Conservation (phyloP, 2,888 invertebrate genomes). For the Entomobrya multifasciata region DNA sequence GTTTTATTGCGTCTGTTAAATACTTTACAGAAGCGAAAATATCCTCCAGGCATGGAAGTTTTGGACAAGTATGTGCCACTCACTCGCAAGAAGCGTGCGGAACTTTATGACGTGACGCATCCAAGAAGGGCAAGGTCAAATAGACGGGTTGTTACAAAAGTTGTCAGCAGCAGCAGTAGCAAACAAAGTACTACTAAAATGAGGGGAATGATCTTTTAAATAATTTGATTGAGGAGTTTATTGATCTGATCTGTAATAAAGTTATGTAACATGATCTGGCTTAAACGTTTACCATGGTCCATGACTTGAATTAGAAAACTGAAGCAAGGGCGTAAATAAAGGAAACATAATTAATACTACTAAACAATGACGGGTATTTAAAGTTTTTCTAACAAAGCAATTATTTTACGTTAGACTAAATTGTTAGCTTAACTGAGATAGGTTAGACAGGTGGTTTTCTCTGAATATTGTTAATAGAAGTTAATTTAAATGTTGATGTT, state of each 20-base stretch:
- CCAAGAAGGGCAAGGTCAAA: slow-evolving; percentile 63
- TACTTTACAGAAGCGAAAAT: slow-evolving; percentile 86
- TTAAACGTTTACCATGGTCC: too few species aligned
- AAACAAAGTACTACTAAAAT: slow-evolving; percentile 61
- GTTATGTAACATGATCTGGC: too few species aligned
- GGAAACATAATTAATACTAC: slow-evolving; percentile 25
- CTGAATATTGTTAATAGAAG: too few species aligned
- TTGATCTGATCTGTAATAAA: too few species aligned
- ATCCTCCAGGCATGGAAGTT: slow-evolving; percentile 86
- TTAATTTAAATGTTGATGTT: neutral
- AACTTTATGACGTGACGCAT: slow-evolving; percentile 66
- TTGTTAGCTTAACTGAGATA: too few species aligned
- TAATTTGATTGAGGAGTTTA: too few species aligned
- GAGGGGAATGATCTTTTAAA: slow-evolving; percentile 70
- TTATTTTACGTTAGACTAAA: too few species aligned
- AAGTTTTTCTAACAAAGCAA: neutral
- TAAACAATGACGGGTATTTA: slow-evolving; percentile 45
- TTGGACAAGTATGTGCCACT: slow-evolving; percentile 78
- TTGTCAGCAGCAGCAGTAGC: slow-evolving; percentile 65
- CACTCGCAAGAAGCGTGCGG: slow-evolving; percentile 76
- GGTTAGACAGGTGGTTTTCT: too few species aligned
- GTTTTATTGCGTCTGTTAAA: too few species aligned
- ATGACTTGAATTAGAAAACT: too few species aligned
- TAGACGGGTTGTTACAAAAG: slow-evolving; percentile 41
- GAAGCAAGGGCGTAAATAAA: too few species aligned